Evolutionary conservation across 2,113 vertebrate genomes (phyloP).

Genomic region (Pseudorectes ferrugineus): DNA sequence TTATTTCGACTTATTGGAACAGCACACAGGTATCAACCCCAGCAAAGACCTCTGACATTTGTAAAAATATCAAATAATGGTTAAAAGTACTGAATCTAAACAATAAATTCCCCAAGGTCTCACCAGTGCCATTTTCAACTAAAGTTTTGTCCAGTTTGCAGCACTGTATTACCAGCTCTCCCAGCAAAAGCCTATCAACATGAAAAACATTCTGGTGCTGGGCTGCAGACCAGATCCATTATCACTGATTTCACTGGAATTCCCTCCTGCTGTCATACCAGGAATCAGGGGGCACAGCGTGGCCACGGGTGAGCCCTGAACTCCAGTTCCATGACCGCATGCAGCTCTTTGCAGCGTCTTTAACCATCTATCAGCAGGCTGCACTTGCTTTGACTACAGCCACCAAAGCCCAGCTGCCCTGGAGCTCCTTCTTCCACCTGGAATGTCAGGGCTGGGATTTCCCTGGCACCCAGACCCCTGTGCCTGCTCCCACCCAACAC

Average conservation of each 20-base stretch:
- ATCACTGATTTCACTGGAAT: background rate
- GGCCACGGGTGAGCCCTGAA: background rate
- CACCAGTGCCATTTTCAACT: background rate
- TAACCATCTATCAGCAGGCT: accelerated
- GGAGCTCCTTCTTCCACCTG: background rate
- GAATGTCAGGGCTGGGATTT: background rate
- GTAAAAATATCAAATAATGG: background rate
- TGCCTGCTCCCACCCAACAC: accelerated
- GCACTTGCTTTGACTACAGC: background rate
- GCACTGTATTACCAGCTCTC: background rate
- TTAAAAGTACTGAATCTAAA: background rate
- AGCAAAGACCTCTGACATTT: background rate
- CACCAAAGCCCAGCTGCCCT: accelerated
- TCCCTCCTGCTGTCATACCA: background rate
- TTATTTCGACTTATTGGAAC: background rate
- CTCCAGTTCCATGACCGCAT: accelerated
- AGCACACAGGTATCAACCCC: accelerated
- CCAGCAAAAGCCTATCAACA: background rate
- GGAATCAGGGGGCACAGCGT: background rate
- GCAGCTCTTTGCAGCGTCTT: background rate
- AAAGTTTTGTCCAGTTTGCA: background rate
- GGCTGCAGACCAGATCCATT: background rate
- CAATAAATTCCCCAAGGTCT: background rate
- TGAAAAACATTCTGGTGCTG: background rate
- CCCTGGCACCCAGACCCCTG: background rate